Conservation (phyloP, 2,113 vertebrate genomes). For the Aspidoscelis tigris region DNA sequence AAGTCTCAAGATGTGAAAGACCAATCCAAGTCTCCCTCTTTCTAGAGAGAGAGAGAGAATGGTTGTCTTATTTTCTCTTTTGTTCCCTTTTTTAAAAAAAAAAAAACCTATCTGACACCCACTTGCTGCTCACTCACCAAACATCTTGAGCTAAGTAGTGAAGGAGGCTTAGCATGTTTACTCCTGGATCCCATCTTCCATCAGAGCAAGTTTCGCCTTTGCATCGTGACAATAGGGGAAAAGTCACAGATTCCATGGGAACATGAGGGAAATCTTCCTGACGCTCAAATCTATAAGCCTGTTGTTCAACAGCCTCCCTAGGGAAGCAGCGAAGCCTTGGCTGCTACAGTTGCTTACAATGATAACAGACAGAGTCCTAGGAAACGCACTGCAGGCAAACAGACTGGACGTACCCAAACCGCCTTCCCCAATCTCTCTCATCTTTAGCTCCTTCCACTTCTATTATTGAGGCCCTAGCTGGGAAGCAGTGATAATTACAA, state of each 20-base stretch:
- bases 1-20: constrained; percentile 68
- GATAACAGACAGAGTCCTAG: constrained; percentile 35
- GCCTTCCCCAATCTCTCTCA: neutral
- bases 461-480: neutral
- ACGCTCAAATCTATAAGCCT: constrained; percentile 47
- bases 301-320: constrained; percentile 31
- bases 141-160: constrained; percentile 40
- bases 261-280: constrained; percentile 34
- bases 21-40: constrained; percentile 44
- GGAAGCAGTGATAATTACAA: neutral
- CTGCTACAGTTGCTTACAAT: neutral
- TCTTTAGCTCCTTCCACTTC: neutral
- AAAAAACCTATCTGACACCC: constrained; percentile 5
- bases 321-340: neutral
- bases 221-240: constrained; percentile 40
- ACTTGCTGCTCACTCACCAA: constrained; percentile 39
- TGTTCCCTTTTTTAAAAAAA: constrained; percentile 12
- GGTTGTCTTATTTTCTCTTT: neutral
- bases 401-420: neutral
- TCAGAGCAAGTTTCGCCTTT: constrained; percentile 44
- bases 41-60: constrained; percentile 49
- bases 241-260: constrained; percentile 48
- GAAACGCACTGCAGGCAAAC: neutral
- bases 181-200: constrained; percentile 42
- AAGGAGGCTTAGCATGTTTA: constrained; percentile 35